Evolutionary conservation across 2,797 vertebrate species (phyloP).

Genomic region (Helicolenus hilgendorfi): DNA sequence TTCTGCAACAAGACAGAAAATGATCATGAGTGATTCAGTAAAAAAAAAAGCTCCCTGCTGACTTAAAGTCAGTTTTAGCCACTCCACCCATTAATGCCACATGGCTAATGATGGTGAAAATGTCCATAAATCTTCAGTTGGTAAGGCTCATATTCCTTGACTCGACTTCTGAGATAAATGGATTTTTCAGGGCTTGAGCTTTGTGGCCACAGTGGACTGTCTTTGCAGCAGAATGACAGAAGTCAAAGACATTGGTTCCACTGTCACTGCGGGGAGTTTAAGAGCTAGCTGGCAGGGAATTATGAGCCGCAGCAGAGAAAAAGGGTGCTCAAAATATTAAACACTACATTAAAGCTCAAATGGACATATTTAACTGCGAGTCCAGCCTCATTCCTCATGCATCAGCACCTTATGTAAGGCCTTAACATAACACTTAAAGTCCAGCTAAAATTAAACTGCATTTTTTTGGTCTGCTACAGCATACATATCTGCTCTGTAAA

Average conservation of each 20-base stretch:
- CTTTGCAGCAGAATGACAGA: conserved; percentile 37
- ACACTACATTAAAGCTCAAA: conserved; percentile 57
- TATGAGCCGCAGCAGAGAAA: conserved; percentile 37
- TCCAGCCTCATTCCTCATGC: conserved; percentile 26
- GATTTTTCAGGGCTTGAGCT: conserved; percentile 49
- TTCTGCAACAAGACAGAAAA: conserved; percentile 22
- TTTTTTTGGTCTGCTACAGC: background rate
- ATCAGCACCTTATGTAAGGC: conserved; percentile 29
- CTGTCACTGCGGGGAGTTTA: conserved; percentile 24
- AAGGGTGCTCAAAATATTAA: conserved; percentile 45
- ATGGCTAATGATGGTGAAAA: conserved; percentile 43
- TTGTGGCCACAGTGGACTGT: conserved; percentile 38
- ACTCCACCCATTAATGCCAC: conserved; percentile 20
- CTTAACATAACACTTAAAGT: background rate
- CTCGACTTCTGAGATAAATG: conserved; percentile 57
- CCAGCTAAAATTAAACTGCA: background rate
- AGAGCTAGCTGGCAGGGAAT: conserved; percentile 43
- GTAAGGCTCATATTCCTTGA: conserved; percentile 33
- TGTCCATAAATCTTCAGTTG: conserved; percentile 32
- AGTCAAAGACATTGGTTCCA: conserved; percentile 69
- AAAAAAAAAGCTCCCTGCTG: background rate
- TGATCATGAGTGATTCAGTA: background rate
- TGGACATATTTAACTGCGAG: conserved; percentile 20
- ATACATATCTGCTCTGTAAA: background rate
- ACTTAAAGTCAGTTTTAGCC: conserved; percentile 17